Conservation (phyloP, 92 coral and sea anemone genomes). For the Epizoanthus rinbou region DNA sequence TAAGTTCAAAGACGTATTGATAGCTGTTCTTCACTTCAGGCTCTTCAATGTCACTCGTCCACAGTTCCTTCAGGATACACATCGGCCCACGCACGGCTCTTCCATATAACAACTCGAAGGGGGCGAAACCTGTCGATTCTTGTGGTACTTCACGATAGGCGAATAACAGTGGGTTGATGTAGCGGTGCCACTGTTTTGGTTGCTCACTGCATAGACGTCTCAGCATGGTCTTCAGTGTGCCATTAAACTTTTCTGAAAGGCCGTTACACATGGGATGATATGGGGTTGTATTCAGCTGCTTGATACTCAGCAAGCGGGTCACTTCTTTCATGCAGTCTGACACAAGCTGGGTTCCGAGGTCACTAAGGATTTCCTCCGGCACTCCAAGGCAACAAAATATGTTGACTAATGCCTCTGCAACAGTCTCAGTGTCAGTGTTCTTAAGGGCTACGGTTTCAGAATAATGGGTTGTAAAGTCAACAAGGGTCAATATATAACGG, state of each 20-base stretch:
- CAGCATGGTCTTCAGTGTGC: constrained; percentile 49
- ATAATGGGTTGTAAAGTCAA: constrained; percentile 43
- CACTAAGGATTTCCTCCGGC: constrained; percentile 61
- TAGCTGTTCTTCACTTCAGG: constrained; percentile 48
- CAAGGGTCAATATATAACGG: constrained; percentile 26
- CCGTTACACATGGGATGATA: constrained; percentile 61
- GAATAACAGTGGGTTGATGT: constrained; percentile 51
- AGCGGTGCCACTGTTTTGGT: constrained; percentile 52
- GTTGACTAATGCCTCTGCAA: constrained; percentile 46
- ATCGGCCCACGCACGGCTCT: constrained; percentile 52
- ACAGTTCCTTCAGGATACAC: constrained; percentile 41
- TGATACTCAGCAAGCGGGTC: constrained; percentile 44
- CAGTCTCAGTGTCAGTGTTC: constrained; percentile 41
- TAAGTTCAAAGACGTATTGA: constrained; percentile 56
- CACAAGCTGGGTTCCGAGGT: constrained; percentile 57
- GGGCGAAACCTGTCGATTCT: constrained; percentile 56
- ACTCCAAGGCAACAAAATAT: constrained; percentile 22
- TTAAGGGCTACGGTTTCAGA: constrained; percentile 22
- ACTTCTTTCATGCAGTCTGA: constrained; percentile 61
- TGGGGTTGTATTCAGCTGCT: constrained; percentile 46
- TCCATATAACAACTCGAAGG: constrained; percentile 55
- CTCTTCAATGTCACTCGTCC: constrained; percentile 34
- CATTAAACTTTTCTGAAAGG: constrained; percentile 50
- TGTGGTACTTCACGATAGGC: constrained; percentile 62
- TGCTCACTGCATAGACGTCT: constrained; percentile 31